A percentile compares a stretch with the other conserved stretches of the same genome.
phyloP scores from a whole-genome alignment of 2,888 invertebrate species.

The Hydraecia micacea region DNA sequence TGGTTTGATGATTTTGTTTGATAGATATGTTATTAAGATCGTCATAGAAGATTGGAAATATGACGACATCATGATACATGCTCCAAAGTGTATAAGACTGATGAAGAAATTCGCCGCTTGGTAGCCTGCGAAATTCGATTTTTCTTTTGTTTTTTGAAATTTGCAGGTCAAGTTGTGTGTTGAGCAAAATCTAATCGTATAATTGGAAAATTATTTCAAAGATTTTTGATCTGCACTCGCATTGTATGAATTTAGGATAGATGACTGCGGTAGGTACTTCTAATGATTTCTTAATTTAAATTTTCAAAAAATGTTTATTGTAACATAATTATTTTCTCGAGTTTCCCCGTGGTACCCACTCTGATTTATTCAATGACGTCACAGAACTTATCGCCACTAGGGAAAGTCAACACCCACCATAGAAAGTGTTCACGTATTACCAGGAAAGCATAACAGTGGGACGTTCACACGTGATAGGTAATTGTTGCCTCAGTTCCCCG shows the following conservation, averaged over 20 bases:
- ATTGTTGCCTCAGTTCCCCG: constrained; percentile 79
- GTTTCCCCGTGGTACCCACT: constrained; percentile 19
- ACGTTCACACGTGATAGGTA: constrained; percentile 82
- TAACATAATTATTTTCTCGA: constrained; percentile 14
- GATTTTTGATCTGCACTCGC: too few relatives aligned
- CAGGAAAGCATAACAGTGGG: constrained; percentile 80
- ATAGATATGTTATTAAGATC: not conserved
- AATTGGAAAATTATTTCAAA: too few relatives aligned
- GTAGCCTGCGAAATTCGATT: too few relatives aligned
- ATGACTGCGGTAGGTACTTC: too few relatives aligned
- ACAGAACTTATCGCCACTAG: constrained; percentile 47
- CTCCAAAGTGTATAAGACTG: too few relatives aligned
- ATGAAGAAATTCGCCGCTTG: too few relatives aligned
- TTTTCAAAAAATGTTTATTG: not conserved
- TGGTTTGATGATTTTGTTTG: not conserved
- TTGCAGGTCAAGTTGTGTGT: too few relatives aligned
- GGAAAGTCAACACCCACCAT: constrained; percentile 68
- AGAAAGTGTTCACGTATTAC: constrained; percentile 79
- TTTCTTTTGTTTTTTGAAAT: too few relatives aligned
- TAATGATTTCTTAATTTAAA: not conserved
- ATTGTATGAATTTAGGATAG: too few relatives aligned
- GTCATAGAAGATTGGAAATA: not conserved
- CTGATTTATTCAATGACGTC: constrained; percentile 46
- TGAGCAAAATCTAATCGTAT: too few relatives aligned
- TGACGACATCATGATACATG: too few relatives aligned